Evolutionary conservation across 2,888 invertebrate genomes (phyloP).

Genomic region (Eremobia ochroleuca): DNA sequence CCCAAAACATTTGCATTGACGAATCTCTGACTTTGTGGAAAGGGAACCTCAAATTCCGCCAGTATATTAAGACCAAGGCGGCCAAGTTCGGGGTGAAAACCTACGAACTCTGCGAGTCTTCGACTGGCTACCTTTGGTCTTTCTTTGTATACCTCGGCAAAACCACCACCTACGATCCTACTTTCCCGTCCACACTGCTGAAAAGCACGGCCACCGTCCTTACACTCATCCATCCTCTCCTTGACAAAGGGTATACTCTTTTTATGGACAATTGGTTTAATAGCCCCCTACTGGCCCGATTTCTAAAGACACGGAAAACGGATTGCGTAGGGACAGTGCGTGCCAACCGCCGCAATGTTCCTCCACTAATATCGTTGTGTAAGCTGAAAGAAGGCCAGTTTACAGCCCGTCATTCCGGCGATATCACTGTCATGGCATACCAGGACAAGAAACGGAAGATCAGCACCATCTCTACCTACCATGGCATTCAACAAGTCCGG

Average conservation of each 20-base stretch:
- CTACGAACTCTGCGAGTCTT: conserved; percentile 6
- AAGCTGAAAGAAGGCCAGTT: conserved; percentile 2
- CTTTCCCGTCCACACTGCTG: background rate
- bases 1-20: background rate
- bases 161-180: background rate
- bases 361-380: background rate
- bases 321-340: conserved; percentile 9
- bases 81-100: background rate
- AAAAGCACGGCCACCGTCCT: background rate
- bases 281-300: conserved; percentile 9
- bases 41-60: conserved; percentile 1
- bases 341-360: background rate
- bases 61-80: conserved; percentile 4
- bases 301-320: conserved; percentile 4
- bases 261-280: background rate
- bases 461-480: conserved; percentile 6
- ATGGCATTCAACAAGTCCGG: conserved; percentile 8
- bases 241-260: conserved; percentile 12
- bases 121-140: conserved; percentile 17
- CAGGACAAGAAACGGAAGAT: conserved; percentile 9
- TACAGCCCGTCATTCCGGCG: conserved; percentile 5
- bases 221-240: conserved; percentile 8
- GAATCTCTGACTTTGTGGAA: conserved; percentile 3
- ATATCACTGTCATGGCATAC: conserved; percentile 6
- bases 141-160: background rate